phyloP scores from a whole-genome alignment of 1,140 invertebrate genomes.

The Lordiphosa collinella region DNA sequence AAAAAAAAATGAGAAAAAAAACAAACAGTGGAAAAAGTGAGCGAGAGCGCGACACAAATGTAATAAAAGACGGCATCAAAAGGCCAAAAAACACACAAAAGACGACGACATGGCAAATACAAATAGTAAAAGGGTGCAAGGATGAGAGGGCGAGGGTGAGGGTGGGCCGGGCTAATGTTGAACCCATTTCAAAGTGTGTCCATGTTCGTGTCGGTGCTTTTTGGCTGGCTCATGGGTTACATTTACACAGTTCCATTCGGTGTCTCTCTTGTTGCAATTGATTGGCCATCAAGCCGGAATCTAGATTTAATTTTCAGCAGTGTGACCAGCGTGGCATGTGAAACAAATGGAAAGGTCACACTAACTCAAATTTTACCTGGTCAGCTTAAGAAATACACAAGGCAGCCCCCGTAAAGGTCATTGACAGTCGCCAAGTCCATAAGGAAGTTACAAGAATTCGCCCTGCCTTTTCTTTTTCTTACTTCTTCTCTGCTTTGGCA shows the following conservation, averaged over 20 bases:
- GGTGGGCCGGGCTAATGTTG: slow-evolving; percentile 32
- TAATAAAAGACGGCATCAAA: slow-evolving; percentile 58
- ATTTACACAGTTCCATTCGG: neutral
- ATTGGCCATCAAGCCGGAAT: slow-evolving; percentile 41
- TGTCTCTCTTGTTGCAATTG: neutral
- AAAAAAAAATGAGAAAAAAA: too few species aligned
- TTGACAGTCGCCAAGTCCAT: too few species aligned
- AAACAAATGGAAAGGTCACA: too few species aligned
- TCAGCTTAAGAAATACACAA: too few species aligned
- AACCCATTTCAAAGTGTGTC: slow-evolving; percentile 58
- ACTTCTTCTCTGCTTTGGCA: too few species aligned
- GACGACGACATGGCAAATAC: slow-evolving; percentile 34
- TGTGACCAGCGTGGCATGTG: neutral
- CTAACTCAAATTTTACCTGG: too few species aligned
- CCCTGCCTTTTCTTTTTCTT: neutral
- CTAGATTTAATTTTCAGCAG: slow-evolving; percentile 37
- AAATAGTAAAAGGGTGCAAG: slow-evolving; percentile 19
- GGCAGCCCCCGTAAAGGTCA: too few species aligned
- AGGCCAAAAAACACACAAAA: slow-evolving; percentile 45
- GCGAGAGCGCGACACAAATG: slow-evolving; percentile 30
- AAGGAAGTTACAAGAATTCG: neutral
- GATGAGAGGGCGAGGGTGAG: too few species aligned
- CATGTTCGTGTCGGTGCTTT: slow-evolving; percentile 1
- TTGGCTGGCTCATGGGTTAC: too few species aligned
- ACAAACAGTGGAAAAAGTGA: neutral